phyloP scores from a whole-genome alignment of 1,140 invertebrate species.

The Acromyrmex heyeri region DNA sequence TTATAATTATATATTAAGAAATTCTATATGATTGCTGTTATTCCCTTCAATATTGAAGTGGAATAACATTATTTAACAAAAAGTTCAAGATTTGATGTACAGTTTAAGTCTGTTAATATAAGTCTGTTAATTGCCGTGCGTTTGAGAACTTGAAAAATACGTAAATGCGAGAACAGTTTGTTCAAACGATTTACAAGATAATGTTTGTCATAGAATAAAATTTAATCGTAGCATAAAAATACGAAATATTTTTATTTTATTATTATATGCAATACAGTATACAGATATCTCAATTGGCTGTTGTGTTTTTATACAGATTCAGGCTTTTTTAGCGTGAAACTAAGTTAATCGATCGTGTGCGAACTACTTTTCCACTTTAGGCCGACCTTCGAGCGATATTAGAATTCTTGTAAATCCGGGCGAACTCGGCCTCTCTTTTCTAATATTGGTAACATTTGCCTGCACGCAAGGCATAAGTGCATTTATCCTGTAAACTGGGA shows the following conservation, averaged over 20 bases:
- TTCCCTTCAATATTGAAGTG: background rate
- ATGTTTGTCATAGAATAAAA: background rate
- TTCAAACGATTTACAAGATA: background rate
- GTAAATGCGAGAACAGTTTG: background rate
- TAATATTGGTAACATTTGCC: constrained; percentile 62
- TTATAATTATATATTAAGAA: background rate
- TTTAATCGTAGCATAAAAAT: background rate
- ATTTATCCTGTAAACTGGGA: constrained; percentile 57
- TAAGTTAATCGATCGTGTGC: constrained; percentile 67
- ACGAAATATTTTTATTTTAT: background rate
- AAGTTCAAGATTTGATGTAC: background rate
- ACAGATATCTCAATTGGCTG: background rate
- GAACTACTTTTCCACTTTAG: constrained; percentile 72
- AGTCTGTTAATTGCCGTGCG: background rate
- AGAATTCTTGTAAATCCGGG: constrained; percentile 71
- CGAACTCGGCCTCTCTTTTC: constrained; percentile 62
- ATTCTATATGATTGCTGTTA: background rate
- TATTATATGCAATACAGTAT: background rate
- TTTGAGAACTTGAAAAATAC: background rate
- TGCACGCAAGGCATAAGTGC: constrained; percentile 61
- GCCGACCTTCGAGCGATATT: constrained; percentile 70
- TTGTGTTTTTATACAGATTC: constrained; percentile 16
- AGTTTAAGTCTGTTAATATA: background rate
- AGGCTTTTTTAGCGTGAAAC: constrained; percentile 49
- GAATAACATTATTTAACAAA: background rate